Percentiles rank a stretch among this genome's conserved stretches.
Conservation (phyloP, 2,888 invertebrate genomes). For the Parnassius apollo region DNA sequence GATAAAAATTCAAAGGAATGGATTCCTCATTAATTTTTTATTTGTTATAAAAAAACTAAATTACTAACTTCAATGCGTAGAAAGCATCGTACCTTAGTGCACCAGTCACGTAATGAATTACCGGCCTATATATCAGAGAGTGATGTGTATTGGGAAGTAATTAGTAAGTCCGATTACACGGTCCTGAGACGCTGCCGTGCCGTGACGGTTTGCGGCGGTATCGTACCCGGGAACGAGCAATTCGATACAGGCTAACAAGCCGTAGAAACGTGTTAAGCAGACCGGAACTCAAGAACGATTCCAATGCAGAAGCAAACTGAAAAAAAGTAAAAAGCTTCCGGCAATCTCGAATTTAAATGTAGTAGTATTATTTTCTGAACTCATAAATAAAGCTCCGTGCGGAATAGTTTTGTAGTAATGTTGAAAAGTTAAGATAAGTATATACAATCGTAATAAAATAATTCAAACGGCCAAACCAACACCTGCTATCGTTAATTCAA, state of each 20-base stretch:
- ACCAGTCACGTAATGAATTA: constrained; percentile 22
- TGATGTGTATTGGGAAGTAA: constrained; percentile 16
- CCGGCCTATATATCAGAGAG: constrained; percentile 15
- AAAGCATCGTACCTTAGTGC: background rate
- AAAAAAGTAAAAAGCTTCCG: background rate
- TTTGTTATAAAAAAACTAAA: constrained; percentile 4
- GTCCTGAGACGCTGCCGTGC: constrained; percentile 17
- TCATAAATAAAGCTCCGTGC: background rate
- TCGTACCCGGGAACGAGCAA: constrained; percentile 3
- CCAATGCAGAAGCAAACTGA: constrained; percentile 3
- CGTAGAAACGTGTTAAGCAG: constrained; percentile 10
- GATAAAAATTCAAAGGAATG: too few relatives aligned
- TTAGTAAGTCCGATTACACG: constrained; percentile 23
- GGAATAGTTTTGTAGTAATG: background rate
- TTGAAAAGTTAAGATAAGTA: background rate
- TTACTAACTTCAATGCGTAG: constrained; percentile 4
- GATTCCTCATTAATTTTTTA: too few relatives aligned
- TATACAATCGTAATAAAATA: constrained; percentile 11
- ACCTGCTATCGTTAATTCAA: constrained; percentile 36
- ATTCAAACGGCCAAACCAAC: constrained; percentile 22
- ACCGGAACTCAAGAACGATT: background rate
- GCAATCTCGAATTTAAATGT: background rate
- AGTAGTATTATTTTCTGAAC: background rate
- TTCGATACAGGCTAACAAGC: constrained; percentile 22
- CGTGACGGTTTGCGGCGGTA: constrained; percentile 13